Conservation (phyloP, 2,113 vertebrate species). For the Ceyx margarethae region DNA sequence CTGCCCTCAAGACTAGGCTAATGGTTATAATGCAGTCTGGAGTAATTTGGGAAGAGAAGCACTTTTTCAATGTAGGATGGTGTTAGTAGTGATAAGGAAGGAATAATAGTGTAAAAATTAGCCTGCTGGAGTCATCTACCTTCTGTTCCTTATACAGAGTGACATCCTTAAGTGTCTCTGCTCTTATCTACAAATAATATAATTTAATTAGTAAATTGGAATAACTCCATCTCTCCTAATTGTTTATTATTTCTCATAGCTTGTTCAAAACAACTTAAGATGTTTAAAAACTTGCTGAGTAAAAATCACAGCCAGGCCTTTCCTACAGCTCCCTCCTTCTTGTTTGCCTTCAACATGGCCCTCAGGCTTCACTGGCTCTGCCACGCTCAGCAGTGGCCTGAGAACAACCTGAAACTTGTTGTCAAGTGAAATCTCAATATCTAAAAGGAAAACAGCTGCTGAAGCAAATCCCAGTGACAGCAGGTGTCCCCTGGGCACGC, state of each 20-base stretch:
- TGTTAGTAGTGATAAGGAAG: not conserved
- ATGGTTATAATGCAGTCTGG: not conserved
- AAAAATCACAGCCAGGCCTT: not conserved
- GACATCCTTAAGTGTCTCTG: not conserved
- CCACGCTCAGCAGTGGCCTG: accelerated
- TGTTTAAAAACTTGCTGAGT: not conserved
- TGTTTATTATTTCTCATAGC: not conserved
- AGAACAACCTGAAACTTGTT: not conserved
- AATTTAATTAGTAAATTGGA: not conserved
- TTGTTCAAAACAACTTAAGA: not conserved
- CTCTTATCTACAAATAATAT: not conserved
- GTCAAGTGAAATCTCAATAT: not conserved
- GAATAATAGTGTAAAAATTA: not conserved
- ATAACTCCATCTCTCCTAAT: not conserved
- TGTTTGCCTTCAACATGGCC: accelerated
- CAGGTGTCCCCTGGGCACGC: not conserved
- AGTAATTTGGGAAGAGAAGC: not conserved
- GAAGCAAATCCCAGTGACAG: accelerated
- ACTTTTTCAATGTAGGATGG: not conserved
- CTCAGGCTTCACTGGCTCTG: not conserved
- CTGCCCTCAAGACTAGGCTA: not conserved
- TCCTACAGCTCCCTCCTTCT: not conserved
- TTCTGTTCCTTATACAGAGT: not conserved
- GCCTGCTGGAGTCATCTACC: not conserved
- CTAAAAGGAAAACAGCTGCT: not conserved